A percentile compares a stretch with the other conserved stretches of the same genome.
Evolutionary conservation across 2,797 vertebrate species (phyloP).

Genomic region (Cichlasoma orientale): DNA sequence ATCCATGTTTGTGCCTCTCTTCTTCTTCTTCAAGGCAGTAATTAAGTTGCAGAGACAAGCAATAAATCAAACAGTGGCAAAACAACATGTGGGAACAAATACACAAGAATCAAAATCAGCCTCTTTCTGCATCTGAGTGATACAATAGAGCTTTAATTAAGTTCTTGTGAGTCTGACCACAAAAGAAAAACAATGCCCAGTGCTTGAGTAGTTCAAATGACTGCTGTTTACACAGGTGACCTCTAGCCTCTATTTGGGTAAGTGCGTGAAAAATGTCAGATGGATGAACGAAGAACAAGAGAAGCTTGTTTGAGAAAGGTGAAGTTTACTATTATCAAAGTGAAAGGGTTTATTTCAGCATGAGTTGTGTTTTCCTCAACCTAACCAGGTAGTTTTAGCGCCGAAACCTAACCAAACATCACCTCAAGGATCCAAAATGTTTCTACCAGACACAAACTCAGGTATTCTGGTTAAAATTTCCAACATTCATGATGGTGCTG

Average conservation of each 20-base stretch:
- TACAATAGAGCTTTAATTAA: background rate
- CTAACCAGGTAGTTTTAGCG: background rate
- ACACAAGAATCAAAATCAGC: slow-evolving; percentile 13
- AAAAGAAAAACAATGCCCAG: no score
- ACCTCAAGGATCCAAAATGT: background rate
- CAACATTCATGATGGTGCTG: background rate
- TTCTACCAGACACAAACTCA: background rate
- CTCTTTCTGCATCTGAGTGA: background rate
- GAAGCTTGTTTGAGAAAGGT: background rate
- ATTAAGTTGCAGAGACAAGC: slow-evolving; percentile 26
- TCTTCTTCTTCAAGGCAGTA: slow-evolving; percentile 6
- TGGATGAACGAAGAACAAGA: no score
- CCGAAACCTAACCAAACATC: background rate
- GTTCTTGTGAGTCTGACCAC: no score
- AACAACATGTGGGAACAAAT: slow-evolving; percentile 16
- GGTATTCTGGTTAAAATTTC: background rate
- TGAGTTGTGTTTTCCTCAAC: background rate
- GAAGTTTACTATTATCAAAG: no score
- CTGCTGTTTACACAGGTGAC: no score
- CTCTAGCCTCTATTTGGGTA: no score
- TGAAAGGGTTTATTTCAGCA: background rate
- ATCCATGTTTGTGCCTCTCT: slow-evolving; percentile 14
- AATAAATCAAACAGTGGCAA: slow-evolving; percentile 19
- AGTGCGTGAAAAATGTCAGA: no score
- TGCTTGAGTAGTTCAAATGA: no score